phyloP scores from a whole-genome alignment of 1,140 invertebrate genomes.

The Ips typographus region DNA sequence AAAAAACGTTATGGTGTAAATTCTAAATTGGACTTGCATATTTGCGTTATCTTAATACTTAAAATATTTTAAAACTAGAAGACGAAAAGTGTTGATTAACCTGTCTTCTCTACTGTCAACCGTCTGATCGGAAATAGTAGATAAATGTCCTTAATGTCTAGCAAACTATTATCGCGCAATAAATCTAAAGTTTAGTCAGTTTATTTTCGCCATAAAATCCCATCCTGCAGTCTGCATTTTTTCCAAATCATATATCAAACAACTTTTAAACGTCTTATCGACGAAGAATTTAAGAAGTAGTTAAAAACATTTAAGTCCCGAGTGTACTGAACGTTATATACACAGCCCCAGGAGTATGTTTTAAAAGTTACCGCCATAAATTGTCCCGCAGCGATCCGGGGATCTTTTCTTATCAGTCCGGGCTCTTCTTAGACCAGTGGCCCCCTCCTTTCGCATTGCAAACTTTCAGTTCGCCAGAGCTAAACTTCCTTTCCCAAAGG shows the following conservation, averaged over 20 bases:
- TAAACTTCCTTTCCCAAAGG: slow-evolving; percentile 33
- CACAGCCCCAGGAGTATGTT: slow-evolving; percentile 51
- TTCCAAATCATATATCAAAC: slow-evolving; percentile 17
- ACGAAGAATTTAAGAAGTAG: slow-evolving; percentile 44
- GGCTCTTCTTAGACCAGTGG: slow-evolving; percentile 39
- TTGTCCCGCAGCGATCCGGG: slow-evolving; percentile 53
- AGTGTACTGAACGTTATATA: slow-evolving; percentile 51
- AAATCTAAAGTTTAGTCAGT: no score
- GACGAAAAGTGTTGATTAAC: no score
- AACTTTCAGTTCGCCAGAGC: slow-evolving; percentile 18
- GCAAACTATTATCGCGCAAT: no score
- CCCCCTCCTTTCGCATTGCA: slow-evolving; percentile 20
- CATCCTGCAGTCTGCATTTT: slow-evolving; percentile 2
- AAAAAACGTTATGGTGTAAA: no score
- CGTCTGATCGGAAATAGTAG: no score
- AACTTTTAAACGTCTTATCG: slow-evolving; percentile 37
- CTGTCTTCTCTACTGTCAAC: no score
- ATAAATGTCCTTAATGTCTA: no score
- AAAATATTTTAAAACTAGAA: no score
- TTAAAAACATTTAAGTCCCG: slow-evolving; percentile 47
- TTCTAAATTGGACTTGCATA: no score
- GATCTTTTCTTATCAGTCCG: slow-evolving; percentile 51
- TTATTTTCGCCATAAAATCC: neutral
- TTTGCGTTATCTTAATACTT: no score
- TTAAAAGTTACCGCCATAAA: slow-evolving; percentile 55